phyloP scores from a whole-genome alignment of 2,797 vertebrate genomes.

The Artibeus lituratus region DNA sequence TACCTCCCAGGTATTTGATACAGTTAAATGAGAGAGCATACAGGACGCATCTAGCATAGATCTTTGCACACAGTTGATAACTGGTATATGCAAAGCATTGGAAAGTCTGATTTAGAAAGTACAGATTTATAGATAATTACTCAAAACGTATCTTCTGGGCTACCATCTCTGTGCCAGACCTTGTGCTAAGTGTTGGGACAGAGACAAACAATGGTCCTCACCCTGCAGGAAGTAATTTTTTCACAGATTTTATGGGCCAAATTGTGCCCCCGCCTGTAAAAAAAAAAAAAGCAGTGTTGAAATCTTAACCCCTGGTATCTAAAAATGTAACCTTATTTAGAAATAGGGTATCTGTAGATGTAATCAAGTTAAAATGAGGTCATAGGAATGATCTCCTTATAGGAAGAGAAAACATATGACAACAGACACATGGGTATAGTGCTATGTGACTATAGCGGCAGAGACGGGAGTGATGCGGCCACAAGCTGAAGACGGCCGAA shows the following conservation, averaged over 20 bases:
- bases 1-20: not conserved
- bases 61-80: not conserved
- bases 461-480: not conserved
- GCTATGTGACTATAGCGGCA: not conserved
- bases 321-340: not conserved
- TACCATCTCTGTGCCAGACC: not conserved
- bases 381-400: not conserved
- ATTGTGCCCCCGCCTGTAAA: not conserved
- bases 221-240: not conserved
- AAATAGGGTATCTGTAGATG: not conserved
- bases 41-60: not conserved
- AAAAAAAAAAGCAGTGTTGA: not conserved
- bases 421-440: not conserved
- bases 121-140: not conserved
- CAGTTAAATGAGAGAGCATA: conserved; percentile 5
- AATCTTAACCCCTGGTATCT: not conserved
- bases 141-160: not conserved
- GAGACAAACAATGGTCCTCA: not conserved
- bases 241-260: not conserved
- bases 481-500: not conserved
- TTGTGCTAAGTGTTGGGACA: not conserved
- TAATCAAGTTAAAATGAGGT: not conserved
- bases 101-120: conserved; percentile 8
- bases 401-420: not conserved
- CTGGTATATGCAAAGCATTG: not conserved